Base-by-base conservation (phyloP, 2,113 vertebrate genomes). In the Sula dactylatra region DNA sequence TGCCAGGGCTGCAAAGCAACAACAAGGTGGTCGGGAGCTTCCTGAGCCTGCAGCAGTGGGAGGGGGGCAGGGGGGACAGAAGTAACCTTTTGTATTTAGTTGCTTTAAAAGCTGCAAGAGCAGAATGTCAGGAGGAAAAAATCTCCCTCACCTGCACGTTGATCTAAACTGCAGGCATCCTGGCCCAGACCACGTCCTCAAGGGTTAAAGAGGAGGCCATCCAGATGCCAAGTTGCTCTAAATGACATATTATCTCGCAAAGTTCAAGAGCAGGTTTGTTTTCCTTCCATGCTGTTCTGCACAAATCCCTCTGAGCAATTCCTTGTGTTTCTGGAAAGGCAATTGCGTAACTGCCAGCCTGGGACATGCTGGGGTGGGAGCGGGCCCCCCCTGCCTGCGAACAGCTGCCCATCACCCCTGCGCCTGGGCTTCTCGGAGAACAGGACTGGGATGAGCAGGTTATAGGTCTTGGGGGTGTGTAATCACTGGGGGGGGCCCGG, bases 251-350 rank as follows among this genome's bases (percentile, higher is more conserved):
- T 72, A 5, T 15, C 55, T 93, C 44, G 16, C 7, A 9, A 65
- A 82, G 77, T 90, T 74, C 71, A 74, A 61, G 47, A 82, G 62
- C 32, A 18, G 47, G 21, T 79, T 80, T 73, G 59, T 87, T 94
- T 93, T 90, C 62, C 32, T 91, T 85, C 54, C 42, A 10, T 38
- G 67, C 74, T 74, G 42, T 42, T 93, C 67, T 65, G 38, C 65
- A 58, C 76, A 67, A 56, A 82, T 73, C 49, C 67, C 73, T 89
- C 26, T 0, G 0, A 77, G 77, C 79, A 36, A 42, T 66, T 82
- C 69, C 73, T 90, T 59, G 38, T 92, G 86, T 83, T 88, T 65
- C 58, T 45, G 79, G 70, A 87, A 87, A 92, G 73, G 47, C 62
- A 36, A 4, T 93, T 93, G 71, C 22, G 9, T 81, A 94, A 83